Evolutionary conservation across 2,797 vertebrate genomes (phyloP).

Genomic region (Halcyon chelicuti): DNA sequence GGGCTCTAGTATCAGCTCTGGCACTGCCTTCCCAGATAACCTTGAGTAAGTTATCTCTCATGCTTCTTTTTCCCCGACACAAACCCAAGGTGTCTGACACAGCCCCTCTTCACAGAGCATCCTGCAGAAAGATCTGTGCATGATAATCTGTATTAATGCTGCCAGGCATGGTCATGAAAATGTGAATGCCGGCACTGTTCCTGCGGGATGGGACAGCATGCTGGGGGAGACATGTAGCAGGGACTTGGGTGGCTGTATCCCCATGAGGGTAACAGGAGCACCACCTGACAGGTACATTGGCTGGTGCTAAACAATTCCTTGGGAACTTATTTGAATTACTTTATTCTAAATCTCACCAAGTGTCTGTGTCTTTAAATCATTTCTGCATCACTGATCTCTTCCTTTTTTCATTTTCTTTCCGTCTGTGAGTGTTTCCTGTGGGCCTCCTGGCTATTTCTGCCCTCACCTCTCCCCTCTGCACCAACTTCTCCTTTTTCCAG

Average conservation of each 20-base stretch:
- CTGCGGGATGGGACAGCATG: rapidly evolving
- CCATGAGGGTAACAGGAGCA: neutral
- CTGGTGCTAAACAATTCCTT: neutral
- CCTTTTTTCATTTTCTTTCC: constrained; percentile 43
- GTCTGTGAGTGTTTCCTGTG: neutral
- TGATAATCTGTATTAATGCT: neutral
- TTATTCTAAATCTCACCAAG: neutral
- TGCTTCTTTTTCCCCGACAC: neutral
- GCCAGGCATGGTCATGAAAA: neutral
- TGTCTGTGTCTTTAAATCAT: neutral
- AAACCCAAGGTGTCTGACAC: neutral
- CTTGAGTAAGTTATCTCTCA: neutral
- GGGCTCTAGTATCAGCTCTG: neutral
- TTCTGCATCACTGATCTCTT: neutral
- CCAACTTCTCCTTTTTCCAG: constrained; percentile 24
- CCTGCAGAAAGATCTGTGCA: neutral
- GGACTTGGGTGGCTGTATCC: neutral
- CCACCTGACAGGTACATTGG: neutral
- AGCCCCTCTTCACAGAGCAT: neutral
- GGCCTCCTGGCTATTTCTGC: constrained; percentile 3
- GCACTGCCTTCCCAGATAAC: neutral
- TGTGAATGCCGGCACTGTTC: neutral
- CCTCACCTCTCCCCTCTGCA: neutral
- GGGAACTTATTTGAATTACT: neutral
- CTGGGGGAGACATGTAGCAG: neutral